Evolutionary conservation across 1,140 invertebrate genomes (phyloP), one percentile per base, ranked within the genome.

Genomic region (Pectinophora gossypiella): DNA sequence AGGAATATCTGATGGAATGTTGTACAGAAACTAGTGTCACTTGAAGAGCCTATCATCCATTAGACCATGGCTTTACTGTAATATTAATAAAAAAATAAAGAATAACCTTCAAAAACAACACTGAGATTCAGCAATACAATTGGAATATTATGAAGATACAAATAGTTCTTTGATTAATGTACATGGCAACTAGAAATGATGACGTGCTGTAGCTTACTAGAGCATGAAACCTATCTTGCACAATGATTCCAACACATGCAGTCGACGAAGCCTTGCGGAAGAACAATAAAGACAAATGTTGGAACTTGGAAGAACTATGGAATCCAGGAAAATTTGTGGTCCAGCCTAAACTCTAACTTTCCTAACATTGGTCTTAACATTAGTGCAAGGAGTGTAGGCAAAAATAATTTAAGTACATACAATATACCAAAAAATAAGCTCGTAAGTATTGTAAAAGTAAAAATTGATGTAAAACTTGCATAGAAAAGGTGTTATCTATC

Each of bases 361-460:
- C 27, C 27, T 54, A 54, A 54, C 38, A 56, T 47, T 60, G 53
- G 32, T 54, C 53, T 51, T 55, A 60, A 48, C 13, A 45, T 56
- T 52, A 64, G 51, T 55, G 42, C 53, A 52, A 56, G 59, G 36
- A 51, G 51, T 43, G 43, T 48, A 51, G 32, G 21, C 16, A 49
- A 53, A 49, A 16, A 52, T 32, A 48, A 59, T 42, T 67, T 62
- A 63, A 67, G 60, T 66, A 65, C 63, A 59, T 40, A 10, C 36
- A 27, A 6, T 27, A 6, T 27, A 27, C 23, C 23, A 27, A 40
- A 40, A 40, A 40, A 40, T 40, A 40, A 40, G 36, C 36, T 40
- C 36, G 6, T 40, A 32, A 15, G 15, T 15, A 40, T 27, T 16
- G 36, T 40, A 40, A 40, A 40, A 18, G 3, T 15, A 40, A 40